phyloP scores from a whole-genome alignment of 2,888 invertebrate species.

The Drosophila borborema region DNA sequence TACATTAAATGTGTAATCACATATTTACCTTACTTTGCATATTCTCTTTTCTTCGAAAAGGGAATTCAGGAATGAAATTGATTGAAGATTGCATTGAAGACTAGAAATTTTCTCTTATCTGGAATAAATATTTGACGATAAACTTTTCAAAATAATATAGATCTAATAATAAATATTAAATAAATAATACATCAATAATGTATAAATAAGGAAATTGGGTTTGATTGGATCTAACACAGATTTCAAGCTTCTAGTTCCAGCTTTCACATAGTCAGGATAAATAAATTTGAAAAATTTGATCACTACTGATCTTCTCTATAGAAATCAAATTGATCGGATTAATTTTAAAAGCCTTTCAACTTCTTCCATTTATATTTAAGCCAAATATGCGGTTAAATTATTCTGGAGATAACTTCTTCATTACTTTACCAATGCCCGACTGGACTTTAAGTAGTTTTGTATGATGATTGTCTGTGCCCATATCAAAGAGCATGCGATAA shows the following conservation, averaged over 20 bases:
- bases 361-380: background rate
- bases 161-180: too few relatives aligned
- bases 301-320: too few relatives aligned
- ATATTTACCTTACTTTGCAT: background rate
- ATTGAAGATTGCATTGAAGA: background rate
- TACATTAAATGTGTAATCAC: background rate
- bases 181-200: too few relatives aligned
- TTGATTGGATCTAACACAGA: too few relatives aligned
- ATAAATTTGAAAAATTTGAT: too few relatives aligned
- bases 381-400: background rate
- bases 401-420: background rate
- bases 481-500: conserved; percentile 51
- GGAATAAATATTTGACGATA: background rate
- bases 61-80: background rate
- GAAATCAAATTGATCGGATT: too few relatives aligned
- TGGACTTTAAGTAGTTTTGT: conserved; percentile 44
- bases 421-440: conserved; percentile 30
- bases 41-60: background rate
- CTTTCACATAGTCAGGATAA: too few relatives aligned
- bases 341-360: background rate
- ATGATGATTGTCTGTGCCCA: conserved; percentile 39
- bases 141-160: too few relatives aligned
- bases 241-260: too few relatives aligned
- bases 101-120: background rate
- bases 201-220: too few relatives aligned